These are phyloP conservation scores for Eremophila alpestris DNA, from an alignment of 2,797 vertebrate species.

Conservation along the genomic window DNA sequence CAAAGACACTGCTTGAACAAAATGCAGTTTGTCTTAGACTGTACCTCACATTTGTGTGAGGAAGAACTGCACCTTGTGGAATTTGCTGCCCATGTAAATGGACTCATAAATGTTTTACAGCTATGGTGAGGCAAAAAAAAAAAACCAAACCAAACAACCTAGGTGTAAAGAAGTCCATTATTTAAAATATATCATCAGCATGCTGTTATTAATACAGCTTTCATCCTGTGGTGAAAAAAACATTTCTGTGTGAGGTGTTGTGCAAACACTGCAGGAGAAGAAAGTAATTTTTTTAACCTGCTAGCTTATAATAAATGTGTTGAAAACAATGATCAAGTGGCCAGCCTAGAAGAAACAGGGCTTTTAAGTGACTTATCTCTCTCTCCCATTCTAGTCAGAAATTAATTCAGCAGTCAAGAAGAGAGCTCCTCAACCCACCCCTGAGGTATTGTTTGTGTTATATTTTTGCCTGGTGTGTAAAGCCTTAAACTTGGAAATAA, in stretches of 20 bases:
- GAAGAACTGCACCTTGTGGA: neutral
- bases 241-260: neutral
- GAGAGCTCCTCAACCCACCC: conserved; percentile 76
- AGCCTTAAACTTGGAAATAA: neutral
- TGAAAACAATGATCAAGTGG: neutral
- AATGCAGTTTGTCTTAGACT: neutral
- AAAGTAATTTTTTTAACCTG: neutral
- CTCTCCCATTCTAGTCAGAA: conserved; percentile 81
- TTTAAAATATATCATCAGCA: neutral
- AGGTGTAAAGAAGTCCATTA: neutral
- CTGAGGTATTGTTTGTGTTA: conserved; percentile 78
- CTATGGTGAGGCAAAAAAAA: neutral
- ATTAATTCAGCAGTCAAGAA: conserved; percentile 69
- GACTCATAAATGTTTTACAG: neutral
- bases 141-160: too few species aligned
- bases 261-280: neutral
- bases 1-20: neutral
- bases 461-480: neutral
- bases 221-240: neutral
- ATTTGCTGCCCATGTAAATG: neutral
- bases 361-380: neutral
- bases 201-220: neutral
- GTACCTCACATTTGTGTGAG: neutral
- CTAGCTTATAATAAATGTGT: neutral
- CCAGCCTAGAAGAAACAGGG: neutral